A percentile compares a stretch with the other conserved stretches of the same genome.
Evolutionary conservation across 2,113 vertebrate species (phyloP).

Genomic region (Pungitius pungitius): DNA sequence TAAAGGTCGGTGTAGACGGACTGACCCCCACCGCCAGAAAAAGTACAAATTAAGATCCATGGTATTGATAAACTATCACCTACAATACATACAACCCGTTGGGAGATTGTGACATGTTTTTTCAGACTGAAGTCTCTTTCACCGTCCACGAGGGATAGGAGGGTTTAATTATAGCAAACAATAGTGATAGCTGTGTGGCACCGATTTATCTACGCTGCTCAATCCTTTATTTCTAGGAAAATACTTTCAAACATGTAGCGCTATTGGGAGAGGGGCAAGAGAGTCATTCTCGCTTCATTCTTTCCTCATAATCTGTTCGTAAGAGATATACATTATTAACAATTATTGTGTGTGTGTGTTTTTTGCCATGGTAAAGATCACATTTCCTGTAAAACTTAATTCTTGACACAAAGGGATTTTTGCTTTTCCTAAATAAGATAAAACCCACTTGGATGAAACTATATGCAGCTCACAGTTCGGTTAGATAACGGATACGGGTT

Average conservation of each 20-base stretch:
- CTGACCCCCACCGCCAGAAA: slow-evolving; percentile 32
- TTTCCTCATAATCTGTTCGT: slow-evolving; percentile 32
- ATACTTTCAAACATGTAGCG: slow-evolving; percentile 18
- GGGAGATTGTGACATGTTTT: slow-evolving; percentile 65
- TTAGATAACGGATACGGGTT: neutral
- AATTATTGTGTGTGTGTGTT: slow-evolving; percentile 1
- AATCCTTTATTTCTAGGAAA: slow-evolving; percentile 11
- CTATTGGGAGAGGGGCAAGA: slow-evolving; percentile 12
- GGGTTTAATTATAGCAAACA: slow-evolving; percentile 75
- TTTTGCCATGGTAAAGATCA: slow-evolving; percentile 2
- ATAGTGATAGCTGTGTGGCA: slow-evolving; percentile 52
- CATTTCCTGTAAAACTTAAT: slow-evolving; percentile 5
- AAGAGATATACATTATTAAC: slow-evolving; percentile 7
- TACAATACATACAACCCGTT: slow-evolving; percentile 65
- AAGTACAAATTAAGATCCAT: slow-evolving; percentile 72
- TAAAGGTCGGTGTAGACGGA: slow-evolving; percentile 72
- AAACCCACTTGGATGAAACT: neutral
- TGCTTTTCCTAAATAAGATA: neutral
- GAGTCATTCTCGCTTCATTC: slow-evolving; percentile 27
- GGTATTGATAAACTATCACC: slow-evolving; percentile 75
- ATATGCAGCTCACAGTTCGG: neutral
- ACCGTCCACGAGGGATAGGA: slow-evolving; percentile 47
- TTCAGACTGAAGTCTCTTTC: slow-evolving; percentile 54
- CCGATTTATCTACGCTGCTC: slow-evolving; percentile 52
- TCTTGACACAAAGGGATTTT: neutral